These are phyloP conservation scores for Macrophya alboannulata DNA, from an alignment of 2,888 invertebrate genomes.

Conservation along the genomic window DNA sequence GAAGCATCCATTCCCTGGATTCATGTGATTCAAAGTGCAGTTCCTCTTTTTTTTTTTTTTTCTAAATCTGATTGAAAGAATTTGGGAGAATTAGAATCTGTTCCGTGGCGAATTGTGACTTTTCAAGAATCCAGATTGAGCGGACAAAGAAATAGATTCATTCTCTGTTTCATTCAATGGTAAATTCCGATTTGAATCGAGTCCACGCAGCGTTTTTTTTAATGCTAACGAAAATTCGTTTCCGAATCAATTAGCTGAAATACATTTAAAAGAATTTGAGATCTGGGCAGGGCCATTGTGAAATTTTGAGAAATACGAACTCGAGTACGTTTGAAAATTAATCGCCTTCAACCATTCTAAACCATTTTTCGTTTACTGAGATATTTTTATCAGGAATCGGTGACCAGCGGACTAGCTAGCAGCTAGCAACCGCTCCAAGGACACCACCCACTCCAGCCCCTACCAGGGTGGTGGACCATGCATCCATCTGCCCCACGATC, in stretches of 20 bases:
- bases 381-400: slow-evolving; percentile 16
- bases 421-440: slow-evolving; percentile 22
- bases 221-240: background rate
- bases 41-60: background rate
- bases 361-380: background rate
- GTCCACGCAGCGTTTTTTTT: background rate
- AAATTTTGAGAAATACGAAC: background rate
- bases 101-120: too few relatives aligned
- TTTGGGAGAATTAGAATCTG: background rate
- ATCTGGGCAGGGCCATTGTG: background rate
- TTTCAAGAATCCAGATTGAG: too few relatives aligned
- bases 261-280: background rate
- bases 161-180: too few relatives aligned
- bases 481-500: slow-evolving; percentile 71
- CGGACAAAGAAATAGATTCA: too few relatives aligned
- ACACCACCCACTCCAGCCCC: slow-evolving; percentile 2
- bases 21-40: background rate
- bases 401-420: background rate
- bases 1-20: too few relatives aligned
- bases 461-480: slow-evolving; percentile 68
- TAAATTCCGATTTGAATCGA: too few relatives aligned
- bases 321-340: background rate
- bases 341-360: background rate
- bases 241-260: background rate
- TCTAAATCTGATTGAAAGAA: background rate